phyloP scores from a whole-genome alignment of 2,888 invertebrate genomes.

The Hyalella azteca region DNA sequence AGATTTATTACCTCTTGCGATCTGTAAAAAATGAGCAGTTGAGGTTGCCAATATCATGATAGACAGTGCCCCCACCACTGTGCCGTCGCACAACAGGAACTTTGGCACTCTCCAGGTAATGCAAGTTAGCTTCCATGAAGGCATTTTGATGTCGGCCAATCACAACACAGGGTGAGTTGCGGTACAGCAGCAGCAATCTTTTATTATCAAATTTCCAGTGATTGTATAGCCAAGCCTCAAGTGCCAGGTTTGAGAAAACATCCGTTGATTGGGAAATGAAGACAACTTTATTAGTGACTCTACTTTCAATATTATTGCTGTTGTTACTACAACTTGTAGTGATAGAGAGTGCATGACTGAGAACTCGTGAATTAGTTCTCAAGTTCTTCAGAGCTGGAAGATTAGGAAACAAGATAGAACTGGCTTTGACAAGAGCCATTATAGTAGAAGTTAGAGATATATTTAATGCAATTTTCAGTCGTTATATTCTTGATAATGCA shows the following conservation, averaged over 20 bases:
- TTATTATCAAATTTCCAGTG: slow-evolving; percentile 83
- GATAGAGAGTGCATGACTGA: background rate
- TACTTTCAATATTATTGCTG: background rate
- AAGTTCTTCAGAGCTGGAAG: background rate
- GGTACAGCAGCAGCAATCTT: slow-evolving; percentile 88
- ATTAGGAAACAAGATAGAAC: background rate
- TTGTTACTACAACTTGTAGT: background rate
- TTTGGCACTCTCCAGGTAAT: slow-evolving; percentile 71
- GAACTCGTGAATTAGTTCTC: background rate
- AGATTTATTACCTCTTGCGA: slow-evolving; percentile 67
- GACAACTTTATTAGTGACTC: slow-evolving; percentile 68
- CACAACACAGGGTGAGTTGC: slow-evolving; percentile 92
- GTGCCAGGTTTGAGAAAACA: slow-evolving; percentile 89
- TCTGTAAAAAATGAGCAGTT: slow-evolving; percentile 92
- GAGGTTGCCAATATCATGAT: slow-evolving; percentile 91
- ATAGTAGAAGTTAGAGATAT: background rate
- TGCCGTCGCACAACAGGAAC: slow-evolving; percentile 84
- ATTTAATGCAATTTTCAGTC: no score
- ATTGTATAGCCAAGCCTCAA: slow-evolving; percentile 95
- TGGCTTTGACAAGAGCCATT: slow-evolving; percentile 1
- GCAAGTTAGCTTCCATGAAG: slow-evolving; percentile 87
- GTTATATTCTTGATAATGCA: no score
- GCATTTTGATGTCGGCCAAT: slow-evolving; percentile 97
- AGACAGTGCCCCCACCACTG: slow-evolving; percentile 95
- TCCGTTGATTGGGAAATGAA: slow-evolving; percentile 90